Percentiles rank a stretch among this genome's conserved stretches.
Conservation (phyloP, 2,113 vertebrate species). For the Centropus bengalensis region DNA sequence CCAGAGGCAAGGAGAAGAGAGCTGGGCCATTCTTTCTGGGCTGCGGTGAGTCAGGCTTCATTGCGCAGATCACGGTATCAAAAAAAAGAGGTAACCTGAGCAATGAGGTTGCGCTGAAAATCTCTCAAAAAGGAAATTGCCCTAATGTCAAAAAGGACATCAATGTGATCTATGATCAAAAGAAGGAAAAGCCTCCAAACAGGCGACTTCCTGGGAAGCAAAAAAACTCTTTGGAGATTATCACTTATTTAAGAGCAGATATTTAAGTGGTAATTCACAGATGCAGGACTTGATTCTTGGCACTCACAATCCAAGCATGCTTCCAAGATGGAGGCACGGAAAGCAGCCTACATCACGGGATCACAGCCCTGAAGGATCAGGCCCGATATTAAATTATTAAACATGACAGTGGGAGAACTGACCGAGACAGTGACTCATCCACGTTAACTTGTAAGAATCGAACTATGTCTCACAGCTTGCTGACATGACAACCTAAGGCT, state of each 20-base stretch:
- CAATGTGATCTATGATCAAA: not conserved
- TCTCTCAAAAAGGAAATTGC: not conserved
- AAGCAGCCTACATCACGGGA: not conserved
- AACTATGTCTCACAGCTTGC: not conserved
- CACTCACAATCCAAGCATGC: not conserved
- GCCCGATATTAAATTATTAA: not conserved
- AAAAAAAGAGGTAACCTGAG: not conserved
- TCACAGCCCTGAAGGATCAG: not conserved
- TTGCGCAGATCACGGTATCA: not conserved
- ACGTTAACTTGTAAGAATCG: not conserved
- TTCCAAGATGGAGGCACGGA: not conserved
- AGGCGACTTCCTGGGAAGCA: not conserved
- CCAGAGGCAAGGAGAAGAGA: not conserved
- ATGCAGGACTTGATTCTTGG: not conserved
- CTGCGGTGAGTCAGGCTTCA: accelerated
- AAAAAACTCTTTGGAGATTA: not conserved
- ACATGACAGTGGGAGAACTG: not conserved
- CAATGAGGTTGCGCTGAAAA: not conserved
- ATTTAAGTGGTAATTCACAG: not conserved
- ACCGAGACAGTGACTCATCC: not conserved
- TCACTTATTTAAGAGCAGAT: not conserved
- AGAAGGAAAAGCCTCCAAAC: not conserved
- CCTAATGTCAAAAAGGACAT: not conserved
- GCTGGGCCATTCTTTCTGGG: not conserved
- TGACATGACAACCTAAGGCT: not conserved